Conservation (phyloP, 2,888 invertebrate species). For the Coenonympha arcania region DNA sequence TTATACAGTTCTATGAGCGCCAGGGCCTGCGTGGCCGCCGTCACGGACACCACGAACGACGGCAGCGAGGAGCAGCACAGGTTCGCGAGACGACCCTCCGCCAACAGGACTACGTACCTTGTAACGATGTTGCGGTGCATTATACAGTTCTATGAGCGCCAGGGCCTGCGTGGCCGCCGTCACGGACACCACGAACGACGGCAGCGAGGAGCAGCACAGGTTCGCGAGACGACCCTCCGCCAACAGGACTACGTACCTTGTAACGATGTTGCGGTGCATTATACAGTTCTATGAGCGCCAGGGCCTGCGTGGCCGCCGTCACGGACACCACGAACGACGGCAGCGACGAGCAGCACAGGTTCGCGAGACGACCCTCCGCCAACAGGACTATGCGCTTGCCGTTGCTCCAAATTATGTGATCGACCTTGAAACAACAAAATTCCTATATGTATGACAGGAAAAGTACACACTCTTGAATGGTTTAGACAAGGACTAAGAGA, state of each 20-base stretch:
- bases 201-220: slow-evolving; percentile 95
- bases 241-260: slow-evolving; percentile 12
- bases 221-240: slow-evolving; percentile 97
- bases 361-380: slow-evolving; percentile 96
- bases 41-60: slow-evolving; percentile 98
- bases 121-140: slow-evolving; percentile 78
- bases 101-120: too few relatives aligned
- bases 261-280: slow-evolving; percentile 81
- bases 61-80: slow-evolving; percentile 97
- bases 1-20: slow-evolving; percentile 72
- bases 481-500: too few relatives aligned
- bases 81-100: slow-evolving; percentile 96
- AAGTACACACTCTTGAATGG: too few relatives aligned
- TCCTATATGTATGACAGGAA: too few relatives aligned
- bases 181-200: slow-evolving; percentile 98
- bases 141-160: slow-evolving; percentile 62
- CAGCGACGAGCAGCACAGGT: slow-evolving; percentile 96
- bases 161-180: slow-evolving; percentile 97
- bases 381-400: slow-evolving; percentile 94
- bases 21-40: slow-evolving; percentile 96
- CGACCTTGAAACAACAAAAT: slow-evolving; percentile 73
- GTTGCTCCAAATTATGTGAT: slow-evolving; percentile 98
- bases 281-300: slow-evolving; percentile 96
- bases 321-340: slow-evolving; percentile 99
- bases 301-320: slow-evolving; percentile 96